Percentiles rank a stretch among this genome's conserved stretches.
Conservation (phyloP, 2,113 vertebrate species). For the Salvelinus namaycush region DNA sequence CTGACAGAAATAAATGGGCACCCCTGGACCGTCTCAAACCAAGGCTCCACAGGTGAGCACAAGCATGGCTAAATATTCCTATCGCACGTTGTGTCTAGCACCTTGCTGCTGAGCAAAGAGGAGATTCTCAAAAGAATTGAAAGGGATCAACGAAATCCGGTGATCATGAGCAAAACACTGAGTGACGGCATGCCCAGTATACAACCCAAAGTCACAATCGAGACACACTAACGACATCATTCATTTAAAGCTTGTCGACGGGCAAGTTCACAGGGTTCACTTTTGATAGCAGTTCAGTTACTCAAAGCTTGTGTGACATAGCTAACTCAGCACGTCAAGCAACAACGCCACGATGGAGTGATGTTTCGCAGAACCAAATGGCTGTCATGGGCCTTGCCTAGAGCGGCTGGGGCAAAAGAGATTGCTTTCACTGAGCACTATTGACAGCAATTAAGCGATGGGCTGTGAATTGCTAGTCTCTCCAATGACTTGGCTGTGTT, state of each 20-base stretch:
- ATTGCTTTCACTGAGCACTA: neutral
- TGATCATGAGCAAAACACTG: too few species aligned
- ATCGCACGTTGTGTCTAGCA: neutral
- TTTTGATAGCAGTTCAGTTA: constrained; percentile 17
- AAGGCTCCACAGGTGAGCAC: neutral
- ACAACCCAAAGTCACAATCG: neutral
- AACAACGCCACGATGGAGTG: constrained; percentile 7
- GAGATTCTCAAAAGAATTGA: neutral
- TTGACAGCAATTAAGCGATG: neutral
- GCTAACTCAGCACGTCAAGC: constrained; percentile 32
- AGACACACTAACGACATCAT: constrained; percentile 13
- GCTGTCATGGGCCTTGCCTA: constrained; percentile 12
- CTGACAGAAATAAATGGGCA: constrained; percentile 18
- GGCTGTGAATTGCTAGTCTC: neutral
- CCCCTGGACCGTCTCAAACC: neutral
- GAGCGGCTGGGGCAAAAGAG: constrained; percentile 18
- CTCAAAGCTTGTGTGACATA: constrained; percentile 4
- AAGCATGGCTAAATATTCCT: constrained; percentile 16
- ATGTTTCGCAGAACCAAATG: constrained; percentile 24
- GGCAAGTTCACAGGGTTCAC: constrained; percentile 19
- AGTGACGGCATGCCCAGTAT: too few species aligned
- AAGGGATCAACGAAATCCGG: neutral
- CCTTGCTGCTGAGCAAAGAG: too few species aligned
- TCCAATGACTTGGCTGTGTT: neutral
- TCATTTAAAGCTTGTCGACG: constrained; percentile 15